Conservation (phyloP, 2,888 invertebrate species). For the Gasteruption jaculator region DNA sequence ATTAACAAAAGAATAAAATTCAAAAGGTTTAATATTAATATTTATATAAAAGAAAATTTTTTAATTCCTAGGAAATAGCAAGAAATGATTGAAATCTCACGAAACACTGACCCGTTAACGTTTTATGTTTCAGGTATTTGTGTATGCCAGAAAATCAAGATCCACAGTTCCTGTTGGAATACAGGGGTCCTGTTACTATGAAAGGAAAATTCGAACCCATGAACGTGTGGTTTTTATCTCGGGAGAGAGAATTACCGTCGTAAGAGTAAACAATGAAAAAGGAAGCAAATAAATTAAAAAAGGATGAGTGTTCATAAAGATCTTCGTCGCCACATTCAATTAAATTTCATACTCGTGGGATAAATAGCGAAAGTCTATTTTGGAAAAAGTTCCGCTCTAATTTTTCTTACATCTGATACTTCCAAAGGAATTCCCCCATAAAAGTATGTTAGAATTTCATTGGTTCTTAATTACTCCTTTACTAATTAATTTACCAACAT, state of each 20-base stretch:
- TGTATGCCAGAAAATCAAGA: constrained; percentile 79
- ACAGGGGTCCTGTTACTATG: constrained; percentile 86
- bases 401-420: too few species aligned
- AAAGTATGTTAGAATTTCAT: too few species aligned
- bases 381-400: too few species aligned
- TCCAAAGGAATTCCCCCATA: too few species aligned
- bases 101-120: too few species aligned
- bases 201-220: constrained; percentile 92
- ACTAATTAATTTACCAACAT: too few species aligned
- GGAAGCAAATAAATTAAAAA: constrained; percentile 2
- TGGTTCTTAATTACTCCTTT: too few species aligned
- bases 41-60: constrained; percentile 3
- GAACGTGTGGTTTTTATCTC: constrained; percentile 84
- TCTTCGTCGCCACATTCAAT: constrained; percentile 3
- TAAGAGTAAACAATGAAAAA: too few species aligned
- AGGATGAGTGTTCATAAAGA: constrained; percentile 5
- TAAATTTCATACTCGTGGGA: not conserved
- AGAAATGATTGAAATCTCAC: constrained; percentile 1
- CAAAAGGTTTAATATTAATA: too few species aligned
- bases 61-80: not conserved
- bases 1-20: too few species aligned
- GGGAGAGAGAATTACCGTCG: constrained; percentile 44
- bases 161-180: constrained; percentile 77
- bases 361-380: too few species aligned
- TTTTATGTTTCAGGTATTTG: constrained; percentile 64